Conservation (phyloP, 2,888 invertebrate genomes). For the Eristalis intricaria region DNA sequence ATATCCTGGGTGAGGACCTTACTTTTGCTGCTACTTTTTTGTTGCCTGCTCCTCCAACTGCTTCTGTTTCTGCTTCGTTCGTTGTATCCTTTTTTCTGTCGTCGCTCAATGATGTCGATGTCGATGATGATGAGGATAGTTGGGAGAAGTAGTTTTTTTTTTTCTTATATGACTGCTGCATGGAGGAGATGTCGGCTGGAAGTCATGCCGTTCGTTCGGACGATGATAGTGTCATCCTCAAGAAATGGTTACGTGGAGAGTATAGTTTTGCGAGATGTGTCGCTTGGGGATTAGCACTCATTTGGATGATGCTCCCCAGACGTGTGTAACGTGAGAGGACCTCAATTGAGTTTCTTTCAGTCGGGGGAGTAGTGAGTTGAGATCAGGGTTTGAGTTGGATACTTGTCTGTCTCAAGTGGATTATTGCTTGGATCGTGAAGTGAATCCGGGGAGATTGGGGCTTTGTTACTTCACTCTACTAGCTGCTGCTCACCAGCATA, state of each 20-base stretch:
- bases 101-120: slow-evolving; percentile 11
- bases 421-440: too few relatives aligned
- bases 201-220: not conserved
- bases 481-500: too few relatives aligned
- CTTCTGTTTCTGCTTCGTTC: slow-evolving; percentile 4
- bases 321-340: too few relatives aligned
- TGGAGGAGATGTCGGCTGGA: not conserved
- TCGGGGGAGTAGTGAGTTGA: too few relatives aligned
- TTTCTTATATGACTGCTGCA: not conserved
- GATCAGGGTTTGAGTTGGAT: too few relatives aligned
- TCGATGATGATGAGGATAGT: not conserved
- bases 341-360: too few relatives aligned
- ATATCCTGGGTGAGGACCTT: slow-evolving; percentile 31
- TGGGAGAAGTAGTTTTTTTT: not conserved
- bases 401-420: too few relatives aligned
- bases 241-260: not conserved
- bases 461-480: too few relatives aligned
- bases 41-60: not conserved
- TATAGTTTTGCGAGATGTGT: not conserved
- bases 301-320: not conserved
- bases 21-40: not conserved
- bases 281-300: not conserved
- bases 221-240: not conserved
- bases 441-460: too few relatives aligned
- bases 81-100: not conserved